Conservation (phyloP, 1,140 invertebrate species). For the Heliothis virescens region DNA sequence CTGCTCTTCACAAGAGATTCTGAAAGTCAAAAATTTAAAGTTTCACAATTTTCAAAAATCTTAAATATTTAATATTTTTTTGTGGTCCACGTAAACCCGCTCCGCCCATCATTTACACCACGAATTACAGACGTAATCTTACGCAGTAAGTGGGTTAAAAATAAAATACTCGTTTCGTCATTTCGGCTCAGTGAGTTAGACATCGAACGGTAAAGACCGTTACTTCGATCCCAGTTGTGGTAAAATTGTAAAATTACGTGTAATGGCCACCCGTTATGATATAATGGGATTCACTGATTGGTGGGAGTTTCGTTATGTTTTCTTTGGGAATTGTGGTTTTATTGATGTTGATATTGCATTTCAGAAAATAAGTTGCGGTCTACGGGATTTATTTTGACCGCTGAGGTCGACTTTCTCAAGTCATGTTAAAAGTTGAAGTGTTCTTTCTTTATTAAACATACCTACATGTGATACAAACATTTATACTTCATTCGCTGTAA, state of each 20-base stretch:
- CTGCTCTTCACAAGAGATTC: too few species aligned
- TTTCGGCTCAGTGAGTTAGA: slow-evolving; percentile 32
- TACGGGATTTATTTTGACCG: too few species aligned
- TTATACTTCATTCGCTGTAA: too few species aligned
- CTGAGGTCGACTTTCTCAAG: too few species aligned
- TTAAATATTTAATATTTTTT: too few species aligned
- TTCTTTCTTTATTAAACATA: too few species aligned
- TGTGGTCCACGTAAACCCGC: not conserved
- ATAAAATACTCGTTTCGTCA: slow-evolving; percentile 41
- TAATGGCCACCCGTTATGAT: slow-evolving; percentile 22
- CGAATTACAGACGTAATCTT: slow-evolving; percentile 27
- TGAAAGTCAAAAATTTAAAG: too few species aligned
- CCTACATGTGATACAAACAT: too few species aligned
- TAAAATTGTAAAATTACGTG: slow-evolving; percentile 35
- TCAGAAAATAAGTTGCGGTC: too few species aligned
- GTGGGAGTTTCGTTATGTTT: too few species aligned
- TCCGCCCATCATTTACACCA: not conserved
- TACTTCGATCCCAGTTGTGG: slow-evolving; percentile 43
- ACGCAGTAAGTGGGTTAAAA: slow-evolving; percentile 39
- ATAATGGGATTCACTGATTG: slow-evolving; percentile 29
- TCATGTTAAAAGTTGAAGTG: too few species aligned
- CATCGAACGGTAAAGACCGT: slow-evolving; percentile 42
- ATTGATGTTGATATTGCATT: not conserved
- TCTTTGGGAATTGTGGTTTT: slow-evolving; percentile 8
- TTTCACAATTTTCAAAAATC: too few species aligned